Conservation (phyloP, 2,888 invertebrate genomes). For the Limnephilus marmoratus region DNA sequence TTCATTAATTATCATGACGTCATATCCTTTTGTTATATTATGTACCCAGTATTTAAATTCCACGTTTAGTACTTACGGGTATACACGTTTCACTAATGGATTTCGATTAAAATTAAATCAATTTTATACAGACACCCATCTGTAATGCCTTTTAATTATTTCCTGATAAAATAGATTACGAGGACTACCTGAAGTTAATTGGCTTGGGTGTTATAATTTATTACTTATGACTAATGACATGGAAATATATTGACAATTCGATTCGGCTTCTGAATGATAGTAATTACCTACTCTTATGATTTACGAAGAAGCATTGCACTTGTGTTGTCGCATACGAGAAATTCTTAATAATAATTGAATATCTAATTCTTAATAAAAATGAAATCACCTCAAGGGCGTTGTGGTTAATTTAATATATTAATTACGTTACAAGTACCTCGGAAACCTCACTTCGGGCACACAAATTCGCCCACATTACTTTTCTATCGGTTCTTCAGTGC, state of each 20-base stretch:
- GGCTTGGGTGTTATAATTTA: background rate
- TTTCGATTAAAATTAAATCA: background rate
- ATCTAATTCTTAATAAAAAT: no score
- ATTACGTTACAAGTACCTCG: no score
- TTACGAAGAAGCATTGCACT: background rate
- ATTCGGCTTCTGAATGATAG: background rate
- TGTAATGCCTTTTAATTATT: background rate
- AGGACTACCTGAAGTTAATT: background rate
- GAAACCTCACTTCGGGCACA: no score
- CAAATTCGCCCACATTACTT: no score
- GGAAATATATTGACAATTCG: background rate
- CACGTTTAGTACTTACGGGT: background rate
- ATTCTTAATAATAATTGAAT: no score
- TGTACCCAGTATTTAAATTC: background rate
- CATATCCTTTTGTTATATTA: background rate
- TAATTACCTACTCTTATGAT: background rate
- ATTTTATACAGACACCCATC: background rate
- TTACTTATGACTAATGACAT: background rate
- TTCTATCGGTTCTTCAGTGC: no score
- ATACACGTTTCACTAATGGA: background rate
- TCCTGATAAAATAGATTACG: background rate
- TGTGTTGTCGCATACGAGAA: no score
- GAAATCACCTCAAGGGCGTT: no score
- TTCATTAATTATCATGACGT: background rate
- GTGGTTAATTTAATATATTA: no score